These are phyloP conservation scores for Miniopterus natalensis DNA, from an alignment of 2,113 vertebrate genomes.

Conservation along the genomic window DNA sequence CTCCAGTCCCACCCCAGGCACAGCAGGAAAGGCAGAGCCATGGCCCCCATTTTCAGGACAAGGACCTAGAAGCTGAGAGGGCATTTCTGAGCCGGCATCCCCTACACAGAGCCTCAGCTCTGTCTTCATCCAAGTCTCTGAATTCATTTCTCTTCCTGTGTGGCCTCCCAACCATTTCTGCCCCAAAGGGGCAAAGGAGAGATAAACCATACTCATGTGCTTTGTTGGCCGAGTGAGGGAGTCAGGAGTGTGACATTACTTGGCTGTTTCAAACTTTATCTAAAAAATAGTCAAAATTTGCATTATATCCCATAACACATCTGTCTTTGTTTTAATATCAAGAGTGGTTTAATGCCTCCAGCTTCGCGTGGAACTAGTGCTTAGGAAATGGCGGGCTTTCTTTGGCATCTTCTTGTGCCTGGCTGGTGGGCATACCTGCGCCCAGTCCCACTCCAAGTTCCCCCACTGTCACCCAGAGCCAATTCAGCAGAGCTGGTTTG, in stretches of 20 bases:
- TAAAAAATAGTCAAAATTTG: neutral
- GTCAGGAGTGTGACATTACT: neutral
- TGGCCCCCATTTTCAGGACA: neutral
- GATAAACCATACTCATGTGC: neutral
- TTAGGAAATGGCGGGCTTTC: neutral
- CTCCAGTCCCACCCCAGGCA: neutral
- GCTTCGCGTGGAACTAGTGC: fast-evolving
- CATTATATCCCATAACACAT: fast-evolving
- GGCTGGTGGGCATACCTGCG: neutral
- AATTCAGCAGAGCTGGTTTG: neutral
- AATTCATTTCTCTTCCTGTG: neutral
- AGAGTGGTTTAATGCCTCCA: neutral
- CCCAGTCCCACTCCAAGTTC: fast-evolving
- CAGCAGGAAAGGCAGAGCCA: fast-evolving
- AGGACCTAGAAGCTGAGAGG: neutral
- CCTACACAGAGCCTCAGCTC: fast-evolving
- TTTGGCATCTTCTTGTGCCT: neutral
- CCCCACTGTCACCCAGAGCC: fast-evolving
- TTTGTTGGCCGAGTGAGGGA: neutral
- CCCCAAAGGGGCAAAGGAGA: neutral
- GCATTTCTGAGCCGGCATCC: neutral
- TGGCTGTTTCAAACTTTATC: neutral
- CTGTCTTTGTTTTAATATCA: neutral
- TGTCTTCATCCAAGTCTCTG: neutral
- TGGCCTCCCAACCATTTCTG: too few relatives aligned